Conservation (phyloP, 2,888 invertebrate species). For the Lutraria lutraria region DNA sequence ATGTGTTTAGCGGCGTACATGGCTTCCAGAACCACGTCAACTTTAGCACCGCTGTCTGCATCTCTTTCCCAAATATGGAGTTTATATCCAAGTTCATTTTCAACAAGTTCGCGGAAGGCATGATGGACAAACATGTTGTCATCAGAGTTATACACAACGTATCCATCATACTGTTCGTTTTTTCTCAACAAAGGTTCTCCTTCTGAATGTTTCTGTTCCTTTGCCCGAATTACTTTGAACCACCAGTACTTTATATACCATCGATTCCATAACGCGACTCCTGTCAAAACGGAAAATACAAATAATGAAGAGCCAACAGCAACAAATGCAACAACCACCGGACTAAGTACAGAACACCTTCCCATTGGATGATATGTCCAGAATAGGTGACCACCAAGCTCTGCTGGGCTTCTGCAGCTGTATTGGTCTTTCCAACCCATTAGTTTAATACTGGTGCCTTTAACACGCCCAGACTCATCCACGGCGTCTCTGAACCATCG, state of each 20-base stretch:
- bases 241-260: conserved; percentile 55
- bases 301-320: conserved; percentile 32
- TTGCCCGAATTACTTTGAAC: conserved; percentile 29
- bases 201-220: conserved; percentile 18
- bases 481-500: conserved; percentile 62
- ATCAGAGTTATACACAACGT: conserved; percentile 43
- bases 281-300: conserved; percentile 21
- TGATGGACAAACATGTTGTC: conserved; percentile 43
- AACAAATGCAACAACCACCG: conserved; percentile 6
- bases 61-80: conserved; percentile 53
- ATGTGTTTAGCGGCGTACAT: conserved; percentile 45
- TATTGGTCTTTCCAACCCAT: conserved; percentile 42
- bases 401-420: conserved; percentile 44
- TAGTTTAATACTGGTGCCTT: conserved; percentile 32
- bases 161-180: conserved; percentile 37
- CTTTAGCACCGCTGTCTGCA: conserved; percentile 25
- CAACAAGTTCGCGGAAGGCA: conserved; percentile 38
- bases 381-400: not conserved
- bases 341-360: conserved; percentile 13
- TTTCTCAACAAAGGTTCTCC: conserved; percentile 27
- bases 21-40: conserved; percentile 45
- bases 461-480: not conserved
- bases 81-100: conserved; percentile 40
- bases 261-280: conserved; percentile 33
- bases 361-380: conserved; percentile 11